Base-by-base conservation (phyloP, 2,797 vertebrate genomes). In the Neosilurus mollespiculum region DNA sequence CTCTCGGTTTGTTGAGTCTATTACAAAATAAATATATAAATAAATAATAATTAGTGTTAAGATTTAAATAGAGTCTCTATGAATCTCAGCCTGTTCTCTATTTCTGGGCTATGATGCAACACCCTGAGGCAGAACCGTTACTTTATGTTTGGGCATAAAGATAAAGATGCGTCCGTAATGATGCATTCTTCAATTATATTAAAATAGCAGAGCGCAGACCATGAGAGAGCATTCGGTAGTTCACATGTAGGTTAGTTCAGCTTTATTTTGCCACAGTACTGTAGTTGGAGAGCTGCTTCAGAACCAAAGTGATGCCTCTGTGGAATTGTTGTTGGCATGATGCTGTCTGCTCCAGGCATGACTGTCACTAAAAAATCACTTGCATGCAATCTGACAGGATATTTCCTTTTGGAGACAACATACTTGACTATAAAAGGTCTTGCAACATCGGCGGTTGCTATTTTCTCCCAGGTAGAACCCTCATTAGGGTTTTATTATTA, bases 1-100 rank as follows among this genome's bases (percentile, higher is more conserved):
- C 95, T 89, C 96, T 95, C 54, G 97, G 94, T 92, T 98, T 99
- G 84, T 1, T 78, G 87, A 99, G 95, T 94, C 98, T 99, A 93
- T 79, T 93, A 90, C 86, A 89, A 90, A 87, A 88, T 43, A 43
- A 43, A 43, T 43, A 59, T 84, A 26, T 16, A 59, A 73, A 61
- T 7, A 24, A 16, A n/a, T 1, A 20, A 8, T 11, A 65, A 64
- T 51, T 26, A 64, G 26, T 2, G 15, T 65, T 12, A 20, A 65
- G 10, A 3, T 53, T 65, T 18, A 26, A 65, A 66, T 51, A 26
- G 34, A 51, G 18, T 16, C 43, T 43, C 43, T 43, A 43, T 43
- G 8, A 43, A 43, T 43, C 43, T 43, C 43, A 43, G 43, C 43
- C 43, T 43, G 8, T 8, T 43, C 4, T 43, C 56, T 59, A 1